phyloP scores from a whole-genome alignment of 2,888 invertebrate genomes.

The Lasius platythorax region DNA sequence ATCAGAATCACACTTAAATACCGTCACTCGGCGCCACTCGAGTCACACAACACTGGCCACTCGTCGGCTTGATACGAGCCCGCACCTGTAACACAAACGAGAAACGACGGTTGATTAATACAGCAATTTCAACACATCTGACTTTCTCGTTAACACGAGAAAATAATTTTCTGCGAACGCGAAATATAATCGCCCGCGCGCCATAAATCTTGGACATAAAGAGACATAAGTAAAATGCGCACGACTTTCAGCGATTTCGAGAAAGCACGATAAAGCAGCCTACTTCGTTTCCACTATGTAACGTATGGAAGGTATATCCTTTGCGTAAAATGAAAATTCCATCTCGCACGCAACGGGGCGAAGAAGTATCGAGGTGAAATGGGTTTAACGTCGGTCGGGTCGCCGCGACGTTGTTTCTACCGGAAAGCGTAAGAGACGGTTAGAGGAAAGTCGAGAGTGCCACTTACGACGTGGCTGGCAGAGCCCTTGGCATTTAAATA shows the following conservation, averaged over 20 bases:
- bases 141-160: background rate
- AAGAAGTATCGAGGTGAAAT: conserved; percentile 62
- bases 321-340: conserved; percentile 62
- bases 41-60: conserved; percentile 44
- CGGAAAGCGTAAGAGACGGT: conserved; percentile 77
- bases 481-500: conserved; percentile 77
- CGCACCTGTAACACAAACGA: conserved; percentile 60
- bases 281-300: conserved; percentile 1
- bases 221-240: background rate
- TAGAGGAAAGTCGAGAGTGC: conserved; percentile 73
- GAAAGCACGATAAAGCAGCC: conserved; percentile 21
- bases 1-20: conserved; percentile 15
- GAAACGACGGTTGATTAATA: conserved; percentile 8
- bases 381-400: conserved; percentile 60
- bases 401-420: conserved; percentile 69
- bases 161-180: background rate
- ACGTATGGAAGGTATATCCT: background rate
- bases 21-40: conserved; percentile 41
- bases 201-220: conserved; percentile 13
- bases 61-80: conserved; percentile 43
- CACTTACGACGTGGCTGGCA: conserved; percentile 75
- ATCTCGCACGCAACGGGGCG: conserved; percentile 65
- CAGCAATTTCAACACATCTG: background rate
- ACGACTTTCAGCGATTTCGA: conserved; percentile 29
- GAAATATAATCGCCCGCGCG: background rate